phyloP scores from a whole-genome alignment of 2,113 vertebrate species.

The Gobiocypris rarus region DNA sequence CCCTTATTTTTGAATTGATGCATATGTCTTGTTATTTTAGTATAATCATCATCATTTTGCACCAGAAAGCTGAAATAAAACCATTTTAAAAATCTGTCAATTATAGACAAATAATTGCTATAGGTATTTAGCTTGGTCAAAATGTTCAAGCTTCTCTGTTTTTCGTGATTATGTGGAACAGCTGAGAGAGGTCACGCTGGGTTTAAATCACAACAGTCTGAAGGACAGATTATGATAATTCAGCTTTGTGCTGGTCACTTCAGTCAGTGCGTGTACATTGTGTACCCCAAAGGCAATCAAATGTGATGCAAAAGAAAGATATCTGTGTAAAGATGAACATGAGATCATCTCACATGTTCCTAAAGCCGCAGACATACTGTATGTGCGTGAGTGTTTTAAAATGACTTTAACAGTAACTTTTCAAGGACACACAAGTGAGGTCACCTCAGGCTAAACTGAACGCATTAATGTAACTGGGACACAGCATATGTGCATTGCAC shows the following conservation, averaged over 20 bases:
- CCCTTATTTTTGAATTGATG: neutral
- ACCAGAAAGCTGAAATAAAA: neutral
- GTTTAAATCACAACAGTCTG: slow-evolving; percentile 40
- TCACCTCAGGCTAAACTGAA: slow-evolving; percentile 25
- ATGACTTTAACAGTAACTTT: slow-evolving; percentile 22
- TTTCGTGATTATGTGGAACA: slow-evolving; percentile 27
- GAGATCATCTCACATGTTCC: neutral
- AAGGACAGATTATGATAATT: slow-evolving; percentile 46
- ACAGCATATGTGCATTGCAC: slow-evolving; percentile 27
- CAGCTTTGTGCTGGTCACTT: slow-evolving; percentile 33
- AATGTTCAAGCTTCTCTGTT: neutral
- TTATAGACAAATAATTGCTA: too few species aligned
- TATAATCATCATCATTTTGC: neutral
- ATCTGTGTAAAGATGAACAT: neutral
- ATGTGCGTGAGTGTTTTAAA: neutral
- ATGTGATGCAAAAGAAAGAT: neutral
- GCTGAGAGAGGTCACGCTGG: slow-evolving; percentile 24
- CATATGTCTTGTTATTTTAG: neutral
- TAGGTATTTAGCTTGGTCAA: neutral
- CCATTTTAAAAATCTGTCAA: neutral
- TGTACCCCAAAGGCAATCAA: neutral
- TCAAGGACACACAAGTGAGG: slow-evolving; percentile 23
- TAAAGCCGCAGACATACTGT: neutral
- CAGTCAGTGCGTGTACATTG: slow-evolving; percentile 7
- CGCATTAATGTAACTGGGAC: slow-evolving; percentile 40